These are phyloP conservation scores for Formicarius rufipectus DNA, from an alignment of 2,113 vertebrate genomes.

Conservation along the genomic window DNA sequence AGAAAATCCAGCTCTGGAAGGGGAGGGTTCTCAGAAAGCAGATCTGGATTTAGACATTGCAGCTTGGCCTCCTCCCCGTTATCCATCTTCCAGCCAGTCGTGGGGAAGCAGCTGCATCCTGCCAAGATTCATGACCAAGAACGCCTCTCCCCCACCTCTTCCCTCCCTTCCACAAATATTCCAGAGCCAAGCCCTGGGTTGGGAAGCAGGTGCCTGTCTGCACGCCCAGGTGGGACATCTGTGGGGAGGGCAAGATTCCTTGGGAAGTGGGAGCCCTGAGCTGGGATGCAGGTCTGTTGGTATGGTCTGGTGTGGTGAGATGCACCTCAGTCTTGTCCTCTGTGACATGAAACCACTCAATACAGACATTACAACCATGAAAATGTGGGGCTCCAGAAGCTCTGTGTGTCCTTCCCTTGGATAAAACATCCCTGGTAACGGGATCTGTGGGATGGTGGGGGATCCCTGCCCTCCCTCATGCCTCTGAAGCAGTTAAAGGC, in stretches of 20 bases:
- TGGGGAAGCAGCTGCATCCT: slow-evolving; percentile 32
- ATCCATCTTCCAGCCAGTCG: neutral
- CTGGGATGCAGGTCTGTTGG: neutral
- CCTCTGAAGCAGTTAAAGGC: neutral
- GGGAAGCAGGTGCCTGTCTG: neutral
- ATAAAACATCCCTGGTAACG: neutral
- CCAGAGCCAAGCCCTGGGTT: neutral
- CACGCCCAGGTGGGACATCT: neutral
- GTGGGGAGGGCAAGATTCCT: fast-evolving
- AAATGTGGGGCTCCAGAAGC: neutral
- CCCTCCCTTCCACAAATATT: slow-evolving; percentile 15
- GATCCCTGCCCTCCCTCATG: neutral
- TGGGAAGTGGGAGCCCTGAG: neutral
- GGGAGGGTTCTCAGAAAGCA: neutral
- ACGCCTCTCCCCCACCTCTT: slow-evolving; percentile 28
- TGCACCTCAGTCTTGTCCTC: neutral
- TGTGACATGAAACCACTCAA: fast-evolving
- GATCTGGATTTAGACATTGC: neutral
- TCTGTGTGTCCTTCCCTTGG: neutral
- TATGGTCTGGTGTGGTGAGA: fast-evolving
- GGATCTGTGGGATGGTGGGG: neutral
- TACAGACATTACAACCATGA: neutral
- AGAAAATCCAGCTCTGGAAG: neutral
- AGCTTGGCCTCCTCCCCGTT: neutral
- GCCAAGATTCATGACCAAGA: slow-evolving; percentile 41